phyloP scores from a whole-genome alignment of 2,113 vertebrate species.

The Campylorhamphus procurvoides region DNA sequence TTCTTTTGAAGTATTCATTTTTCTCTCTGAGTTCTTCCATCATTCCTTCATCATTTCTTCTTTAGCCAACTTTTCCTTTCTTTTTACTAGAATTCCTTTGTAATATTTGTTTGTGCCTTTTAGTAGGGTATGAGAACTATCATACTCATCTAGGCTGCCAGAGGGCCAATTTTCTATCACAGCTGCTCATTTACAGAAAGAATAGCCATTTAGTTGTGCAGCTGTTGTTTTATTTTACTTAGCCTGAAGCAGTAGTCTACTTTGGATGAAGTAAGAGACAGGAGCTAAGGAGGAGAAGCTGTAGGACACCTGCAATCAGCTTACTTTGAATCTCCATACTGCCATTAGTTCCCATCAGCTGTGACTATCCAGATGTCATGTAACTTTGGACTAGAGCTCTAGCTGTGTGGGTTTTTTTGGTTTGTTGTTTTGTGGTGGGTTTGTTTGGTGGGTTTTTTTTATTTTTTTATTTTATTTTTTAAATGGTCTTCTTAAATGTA shows the following conservation, averaged over 20 bases:
- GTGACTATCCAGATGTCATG: neutral
- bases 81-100: neutral
- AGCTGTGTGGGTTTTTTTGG: neutral
- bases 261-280: slow-evolving; percentile 40
- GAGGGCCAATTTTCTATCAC: slow-evolving; percentile 45
- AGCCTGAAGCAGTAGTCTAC: slow-evolving; percentile 42
- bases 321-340: neutral
- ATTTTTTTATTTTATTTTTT: neutral
- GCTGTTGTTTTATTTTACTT: slow-evolving; percentile 66
- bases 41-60: neutral
- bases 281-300: slow-evolving; percentile 33
- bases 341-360: neutral
- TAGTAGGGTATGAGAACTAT: neutral
- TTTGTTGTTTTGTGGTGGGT: no score
- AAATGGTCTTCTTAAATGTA: neutral
- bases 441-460: no score
- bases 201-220: slow-evolving; percentile 60
- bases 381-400: neutral
- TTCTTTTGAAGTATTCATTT: neutral
- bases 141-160: neutral
- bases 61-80: neutral
- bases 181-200: slow-evolving; percentile 58
- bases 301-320: slow-evolving; percentile 14
- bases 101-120: neutral
- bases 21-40: neutral